These are phyloP conservation scores for Itoplectis maculator DNA, from an alignment of 2,888 invertebrate species.

Conservation along the genomic window DNA sequence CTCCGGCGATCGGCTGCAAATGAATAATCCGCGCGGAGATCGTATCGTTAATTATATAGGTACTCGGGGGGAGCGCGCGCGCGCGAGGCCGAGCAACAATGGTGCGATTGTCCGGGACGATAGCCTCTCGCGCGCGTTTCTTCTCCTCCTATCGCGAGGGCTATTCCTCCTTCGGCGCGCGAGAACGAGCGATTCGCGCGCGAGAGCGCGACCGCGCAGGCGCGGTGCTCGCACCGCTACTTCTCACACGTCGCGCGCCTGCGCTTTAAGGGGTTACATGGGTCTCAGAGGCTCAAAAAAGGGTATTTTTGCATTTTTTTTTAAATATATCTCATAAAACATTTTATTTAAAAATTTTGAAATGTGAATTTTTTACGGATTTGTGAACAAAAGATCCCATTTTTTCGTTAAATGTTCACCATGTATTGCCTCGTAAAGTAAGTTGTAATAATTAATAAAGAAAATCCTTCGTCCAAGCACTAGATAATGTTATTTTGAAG, in stretches of 20 bases:
- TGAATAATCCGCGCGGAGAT: conserved; percentile 81
- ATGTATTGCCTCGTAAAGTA: too few species aligned
- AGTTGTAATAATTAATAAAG: too few species aligned
- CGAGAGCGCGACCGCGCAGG: conserved; percentile 34
- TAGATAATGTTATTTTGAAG: too few species aligned
- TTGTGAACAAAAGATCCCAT: too few species aligned
- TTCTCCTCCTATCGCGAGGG: conserved; percentile 62
- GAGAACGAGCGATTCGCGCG: conserved; percentile 53
- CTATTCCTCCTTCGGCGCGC: conserved; percentile 20
- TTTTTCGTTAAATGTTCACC: too few species aligned
- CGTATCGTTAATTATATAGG: conserved; percentile 81
- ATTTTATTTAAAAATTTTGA: too few species aligned
- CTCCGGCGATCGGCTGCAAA: conserved; percentile 74
- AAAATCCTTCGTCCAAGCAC: too few species aligned
- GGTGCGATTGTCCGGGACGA: conserved; percentile 80
- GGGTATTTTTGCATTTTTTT: too few species aligned
- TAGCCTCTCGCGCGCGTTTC: conserved; percentile 72
- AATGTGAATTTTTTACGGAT: too few species aligned
- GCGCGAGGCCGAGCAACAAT: conserved; percentile 78
- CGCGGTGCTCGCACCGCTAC: conserved; percentile 48
- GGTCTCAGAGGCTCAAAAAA: too few species aligned
- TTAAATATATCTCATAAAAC: too few species aligned
- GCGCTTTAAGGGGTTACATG: too few species aligned
- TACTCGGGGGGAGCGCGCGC: conserved; percentile 64
- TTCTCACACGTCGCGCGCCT: conserved; percentile 64